Conservation (phyloP, 2,113 vertebrate genomes). For the Nothoprocta perdicaria region DNA sequence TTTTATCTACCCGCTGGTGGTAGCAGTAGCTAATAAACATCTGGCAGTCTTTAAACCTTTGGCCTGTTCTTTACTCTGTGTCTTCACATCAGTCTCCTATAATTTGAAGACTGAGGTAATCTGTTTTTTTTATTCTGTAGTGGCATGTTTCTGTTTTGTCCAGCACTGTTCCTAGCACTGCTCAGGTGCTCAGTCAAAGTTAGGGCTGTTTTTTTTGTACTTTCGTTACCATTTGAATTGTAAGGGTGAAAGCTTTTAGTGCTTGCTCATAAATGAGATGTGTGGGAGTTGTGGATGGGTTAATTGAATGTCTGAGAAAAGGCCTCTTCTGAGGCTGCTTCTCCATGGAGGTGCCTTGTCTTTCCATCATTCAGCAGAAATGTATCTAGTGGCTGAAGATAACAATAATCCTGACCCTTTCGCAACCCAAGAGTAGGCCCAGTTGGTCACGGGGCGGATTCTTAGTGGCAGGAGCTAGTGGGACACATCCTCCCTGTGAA, state of each 20-base stretch:
- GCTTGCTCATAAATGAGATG: not conserved
- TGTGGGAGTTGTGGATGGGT: not conserved
- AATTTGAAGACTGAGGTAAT: not conserved
- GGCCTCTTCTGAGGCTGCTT: not conserved
- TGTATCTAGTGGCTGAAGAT: not conserved
- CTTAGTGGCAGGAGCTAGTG: not conserved
- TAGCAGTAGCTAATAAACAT: not conserved
- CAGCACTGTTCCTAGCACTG: not conserved
- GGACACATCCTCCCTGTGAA: not conserved
- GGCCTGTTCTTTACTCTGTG: not conserved
- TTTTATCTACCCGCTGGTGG: not conserved
- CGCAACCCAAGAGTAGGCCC: not conserved
- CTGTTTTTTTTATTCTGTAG: not conserved
- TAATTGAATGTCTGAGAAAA: not conserved
- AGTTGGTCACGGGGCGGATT: not conserved
- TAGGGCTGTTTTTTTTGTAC: not conserved
- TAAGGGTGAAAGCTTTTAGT: not conserved
- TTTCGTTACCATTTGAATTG: not conserved
- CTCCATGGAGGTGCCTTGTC: not conserved
- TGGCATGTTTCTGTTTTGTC: not conserved
- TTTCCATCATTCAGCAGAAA: not conserved
- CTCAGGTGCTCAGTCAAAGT: not conserved
- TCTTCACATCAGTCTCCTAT: not conserved
- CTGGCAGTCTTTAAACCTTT: not conserved
- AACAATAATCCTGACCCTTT: not conserved